Conservation (phyloP, 2,113 vertebrate genomes). For the Aphyosemion australe region DNA sequence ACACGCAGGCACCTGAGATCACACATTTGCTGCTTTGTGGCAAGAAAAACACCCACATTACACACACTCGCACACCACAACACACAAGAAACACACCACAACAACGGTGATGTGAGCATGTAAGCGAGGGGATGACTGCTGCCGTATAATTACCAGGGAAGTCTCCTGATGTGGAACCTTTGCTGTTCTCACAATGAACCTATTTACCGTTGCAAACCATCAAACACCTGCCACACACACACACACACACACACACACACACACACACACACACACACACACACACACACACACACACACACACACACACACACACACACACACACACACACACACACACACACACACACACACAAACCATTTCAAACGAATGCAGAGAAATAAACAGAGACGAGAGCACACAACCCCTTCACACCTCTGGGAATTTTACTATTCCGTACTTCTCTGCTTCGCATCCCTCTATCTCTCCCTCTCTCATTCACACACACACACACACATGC, state of each 20-base stretch:
- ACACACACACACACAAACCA: slow-evolving; percentile 58
- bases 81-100: slow-evolving; percentile 50
- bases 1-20: slow-evolving; percentile 61
- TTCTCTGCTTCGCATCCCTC: slow-evolving; percentile 77
- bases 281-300: slow-evolving; percentile 44
- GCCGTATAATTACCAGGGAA: slow-evolving; percentile 74
- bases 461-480: slow-evolving; percentile 66
- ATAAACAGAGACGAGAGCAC: slow-evolving; percentile 83
- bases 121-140: slow-evolving; percentile 37
- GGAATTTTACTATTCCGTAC: slow-evolving; percentile 83
- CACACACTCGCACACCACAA: slow-evolving; percentile 47
- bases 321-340: slow-evolving; percentile 33
- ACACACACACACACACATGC: slow-evolving; percentile 51
- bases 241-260: slow-evolving; percentile 30
- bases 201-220: slow-evolving; percentile 76
- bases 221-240: slow-evolving; percentile 66
- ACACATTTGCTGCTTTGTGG: slow-evolving; percentile 58
- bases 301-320: slow-evolving; percentile 52
- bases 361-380: slow-evolving; percentile 82
- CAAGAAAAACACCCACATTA: slow-evolving; percentile 69
- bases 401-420: slow-evolving; percentile 79
- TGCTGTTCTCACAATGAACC: slow-evolving; percentile 77
- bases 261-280: slow-evolving; percentile 37
- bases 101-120: slow-evolving; percentile 32
- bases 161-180: slow-evolving; percentile 76